Evolutionary conservation across 2,888 invertebrate genomes (phyloP).

Genomic region (Thereva nobilitata): DNA sequence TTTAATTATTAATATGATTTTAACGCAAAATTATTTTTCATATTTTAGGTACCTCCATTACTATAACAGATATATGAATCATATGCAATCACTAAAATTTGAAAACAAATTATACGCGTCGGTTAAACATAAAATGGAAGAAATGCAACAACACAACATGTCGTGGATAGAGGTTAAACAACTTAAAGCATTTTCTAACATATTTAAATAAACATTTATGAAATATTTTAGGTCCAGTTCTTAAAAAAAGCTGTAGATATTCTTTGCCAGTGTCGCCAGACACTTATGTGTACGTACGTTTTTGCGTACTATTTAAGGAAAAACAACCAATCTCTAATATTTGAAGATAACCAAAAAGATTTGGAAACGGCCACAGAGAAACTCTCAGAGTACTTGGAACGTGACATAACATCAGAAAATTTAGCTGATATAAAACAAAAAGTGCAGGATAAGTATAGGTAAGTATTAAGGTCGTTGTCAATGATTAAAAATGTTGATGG

Average conservation of each 20-base stretch:
- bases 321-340: conserved; percentile 98
- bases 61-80: conserved; percentile 99
- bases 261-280: conserved; percentile 94
- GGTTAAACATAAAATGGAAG: conserved; percentile 98
- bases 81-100: conserved; percentile 97
- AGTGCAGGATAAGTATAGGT: conserved; percentile 98
- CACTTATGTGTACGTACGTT: conserved; percentile 98
- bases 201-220: conserved; percentile 21
- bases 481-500: no score
- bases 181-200: conserved; percentile 12
- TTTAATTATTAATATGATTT: background rate
- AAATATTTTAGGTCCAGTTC: conserved; percentile 81
- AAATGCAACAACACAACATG: conserved; percentile 99
- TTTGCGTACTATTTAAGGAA: conserved; percentile 98
- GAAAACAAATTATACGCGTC: conserved; percentile 96
- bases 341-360: conserved; percentile 98
- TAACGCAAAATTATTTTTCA: background rate
- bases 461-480: conserved; percentile 43
- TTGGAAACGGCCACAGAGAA: conserved; percentile 97
- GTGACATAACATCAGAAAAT: conserved; percentile 97
- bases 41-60: conserved; percentile 89
- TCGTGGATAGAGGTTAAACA: conserved; percentile 91
- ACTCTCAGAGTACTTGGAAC: conserved; percentile 95
- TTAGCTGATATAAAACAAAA: conserved; percentile 97
- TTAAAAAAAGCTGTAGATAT: conserved; percentile 96